Percentiles rank a stretch among this genome's conserved stretches.
Evolutionary conservation across 2,113 vertebrate species (phyloP).

Genomic region (Cyprinodon variegatus): DNA sequence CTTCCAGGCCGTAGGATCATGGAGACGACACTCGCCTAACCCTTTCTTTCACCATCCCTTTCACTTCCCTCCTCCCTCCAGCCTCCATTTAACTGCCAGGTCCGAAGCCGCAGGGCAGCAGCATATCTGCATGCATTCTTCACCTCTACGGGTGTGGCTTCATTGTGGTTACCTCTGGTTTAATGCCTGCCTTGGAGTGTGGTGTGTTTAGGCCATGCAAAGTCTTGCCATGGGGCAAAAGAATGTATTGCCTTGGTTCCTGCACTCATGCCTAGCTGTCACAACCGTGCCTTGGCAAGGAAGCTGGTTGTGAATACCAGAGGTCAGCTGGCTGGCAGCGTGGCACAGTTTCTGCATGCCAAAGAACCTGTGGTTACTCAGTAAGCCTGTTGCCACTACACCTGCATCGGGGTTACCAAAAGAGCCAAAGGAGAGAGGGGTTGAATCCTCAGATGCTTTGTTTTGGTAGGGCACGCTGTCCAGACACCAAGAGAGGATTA

Average conservation of each 20-base stretch:
- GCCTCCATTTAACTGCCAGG: slow-evolving; percentile 1
- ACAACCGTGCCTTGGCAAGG: slow-evolving; percentile 18
- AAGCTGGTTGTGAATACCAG: slow-evolving; percentile 32
- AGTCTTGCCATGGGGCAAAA: slow-evolving; percentile 46
- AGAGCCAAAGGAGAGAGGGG: not conserved
- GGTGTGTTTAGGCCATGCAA: slow-evolving; percentile 57
- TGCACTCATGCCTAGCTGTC: not conserved
- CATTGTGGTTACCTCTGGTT: slow-evolving; percentile 33
- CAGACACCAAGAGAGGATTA: slow-evolving; percentile 6
- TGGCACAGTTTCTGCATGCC: slow-evolving; percentile 18
- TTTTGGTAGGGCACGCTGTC: slow-evolving; percentile 16
- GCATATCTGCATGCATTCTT: slow-evolving; percentile 42
- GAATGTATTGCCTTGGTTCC: slow-evolving; percentile 30
- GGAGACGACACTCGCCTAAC: slow-evolving; percentile 68
- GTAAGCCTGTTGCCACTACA: slow-evolving; percentile 19
- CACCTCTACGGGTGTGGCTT: slow-evolving; percentile 59
- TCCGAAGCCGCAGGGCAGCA: slow-evolving; percentile 47
- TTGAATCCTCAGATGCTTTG: slow-evolving; percentile 7
- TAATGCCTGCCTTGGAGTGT: slow-evolving; percentile 45
- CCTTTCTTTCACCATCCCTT: slow-evolving; percentile 42
- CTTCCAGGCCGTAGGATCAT: slow-evolving; percentile 40
- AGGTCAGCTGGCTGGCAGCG: slow-evolving; percentile 38
- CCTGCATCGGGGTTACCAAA: slow-evolving; percentile 19
- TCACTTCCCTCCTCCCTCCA: slow-evolving; percentile 7
- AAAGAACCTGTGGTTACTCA: slow-evolving; percentile 24